Evolutionary conservation across 2,113 vertebrate genomes (phyloP).

Genomic region (Platysternon megacephalum): DNA sequence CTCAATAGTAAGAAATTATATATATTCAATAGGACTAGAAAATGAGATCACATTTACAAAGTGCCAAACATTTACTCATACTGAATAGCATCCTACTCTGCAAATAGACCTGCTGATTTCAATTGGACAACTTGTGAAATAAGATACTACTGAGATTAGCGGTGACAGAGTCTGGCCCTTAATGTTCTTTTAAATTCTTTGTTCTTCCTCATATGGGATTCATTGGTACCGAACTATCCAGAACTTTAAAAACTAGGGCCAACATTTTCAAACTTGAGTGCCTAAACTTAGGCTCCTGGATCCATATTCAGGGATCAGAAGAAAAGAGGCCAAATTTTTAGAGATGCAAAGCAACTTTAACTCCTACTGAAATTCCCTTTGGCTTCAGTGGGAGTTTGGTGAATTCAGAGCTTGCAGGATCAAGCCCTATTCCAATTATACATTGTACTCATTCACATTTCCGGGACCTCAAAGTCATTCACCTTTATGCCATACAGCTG

Average conservation of each 20-base stretch:
- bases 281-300: background rate
- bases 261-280: background rate
- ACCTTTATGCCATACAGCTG: background rate
- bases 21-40: background rate
- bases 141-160: background rate
- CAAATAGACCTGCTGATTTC: conserved; percentile 9
- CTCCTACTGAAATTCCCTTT: background rate
- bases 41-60: background rate
- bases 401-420: background rate
- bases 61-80: background rate
- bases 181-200: background rate
- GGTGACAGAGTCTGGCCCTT: background rate
- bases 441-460: background rate
- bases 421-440: background rate
- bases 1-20: background rate
- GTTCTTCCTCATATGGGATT: background rate
- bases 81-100: background rate
- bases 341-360: background rate
- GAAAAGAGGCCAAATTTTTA: background rate
- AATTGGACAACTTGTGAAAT: background rate
- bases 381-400: background rate
- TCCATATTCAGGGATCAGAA: background rate
- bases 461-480: background rate
- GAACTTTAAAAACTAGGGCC: background rate
- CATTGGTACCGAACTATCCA: background rate